Evolutionary conservation across 2,797 vertebrate species (phyloP).

Genomic region (Microtus californicus): DNA sequence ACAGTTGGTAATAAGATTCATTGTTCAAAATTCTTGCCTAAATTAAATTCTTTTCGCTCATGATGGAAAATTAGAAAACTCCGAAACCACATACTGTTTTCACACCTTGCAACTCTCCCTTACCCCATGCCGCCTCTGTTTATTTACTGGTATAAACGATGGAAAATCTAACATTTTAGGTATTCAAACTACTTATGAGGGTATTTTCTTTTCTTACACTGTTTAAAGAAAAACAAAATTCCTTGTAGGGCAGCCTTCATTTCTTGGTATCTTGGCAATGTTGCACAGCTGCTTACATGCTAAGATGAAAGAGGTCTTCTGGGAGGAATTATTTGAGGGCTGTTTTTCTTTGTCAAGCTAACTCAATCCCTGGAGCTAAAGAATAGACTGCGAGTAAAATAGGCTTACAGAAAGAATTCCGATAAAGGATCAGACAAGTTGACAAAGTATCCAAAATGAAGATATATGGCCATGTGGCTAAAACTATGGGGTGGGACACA

Average conservation of each 20-base stretch:
- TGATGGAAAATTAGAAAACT: conserved; percentile 52
- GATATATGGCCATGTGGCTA: neutral
- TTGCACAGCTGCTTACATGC: neutral
- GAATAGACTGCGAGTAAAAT: neutral
- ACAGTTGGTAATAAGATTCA: neutral
- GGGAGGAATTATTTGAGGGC: conserved; percentile 40
- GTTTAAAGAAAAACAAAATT: conserved; percentile 11
- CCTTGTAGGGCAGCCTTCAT: neutral
- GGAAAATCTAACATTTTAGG: conserved; percentile 19
- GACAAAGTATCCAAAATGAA: conserved; percentile 41
- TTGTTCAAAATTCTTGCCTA: conserved; percentile 43
- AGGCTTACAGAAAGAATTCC: neutral
- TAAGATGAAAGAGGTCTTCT: conserved; percentile 8
- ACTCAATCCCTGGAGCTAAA: conserved; percentile 36
- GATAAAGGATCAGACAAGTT: neutral
- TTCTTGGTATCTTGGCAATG: conserved; percentile 31
- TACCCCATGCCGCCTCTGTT: neutral
- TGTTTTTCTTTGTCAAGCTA: conserved; percentile 45
- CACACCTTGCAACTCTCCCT: neutral
- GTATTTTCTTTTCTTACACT: neutral
- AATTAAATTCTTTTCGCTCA: conserved; percentile 9
- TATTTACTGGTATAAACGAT: conserved; percentile 25
- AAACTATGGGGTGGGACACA: conserved; percentile 5
- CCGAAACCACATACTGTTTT: conserved; percentile 15
- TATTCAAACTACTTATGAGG: neutral